Percentiles rank a stretch among this genome's conserved stretches.
phyloP scores from a whole-genome alignment of 2,888 invertebrate genomes.

The Nomada hirtipes region DNA sequence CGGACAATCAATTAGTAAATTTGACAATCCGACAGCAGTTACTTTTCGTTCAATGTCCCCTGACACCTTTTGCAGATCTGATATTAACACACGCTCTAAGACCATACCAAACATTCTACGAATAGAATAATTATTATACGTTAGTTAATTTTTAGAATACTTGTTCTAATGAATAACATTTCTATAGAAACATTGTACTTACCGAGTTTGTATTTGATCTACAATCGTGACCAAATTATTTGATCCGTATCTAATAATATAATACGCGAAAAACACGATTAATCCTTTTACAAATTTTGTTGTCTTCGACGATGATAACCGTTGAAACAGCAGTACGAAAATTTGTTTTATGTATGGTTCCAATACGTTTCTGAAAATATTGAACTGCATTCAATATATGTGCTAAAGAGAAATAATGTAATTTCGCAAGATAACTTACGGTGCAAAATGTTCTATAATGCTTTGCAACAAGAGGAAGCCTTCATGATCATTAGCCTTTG shows the following conservation, averaged over 20 bases:
- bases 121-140: slow-evolving; percentile 37
- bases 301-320: slow-evolving; percentile 96
- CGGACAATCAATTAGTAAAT: slow-evolving; percentile 92
- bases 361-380: slow-evolving; percentile 88
- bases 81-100: slow-evolving; percentile 93
- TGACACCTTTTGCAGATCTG: slow-evolving; percentile 94
- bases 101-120: slow-evolving; percentile 98
- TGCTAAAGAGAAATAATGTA: not conserved
- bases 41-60: slow-evolving; percentile 94
- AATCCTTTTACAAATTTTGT: slow-evolving; percentile 96
- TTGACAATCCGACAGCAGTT: slow-evolving; percentile 95
- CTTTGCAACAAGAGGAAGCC: slow-evolving; percentile 96
- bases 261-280: slow-evolving; percentile 96
- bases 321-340: slow-evolving; percentile 96
- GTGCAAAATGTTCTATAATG: slow-evolving; percentile 93
- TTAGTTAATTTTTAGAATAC: not conserved
- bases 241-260: slow-evolving; percentile 92
- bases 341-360: slow-evolving; percentile 93
- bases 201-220: slow-evolving; percentile 94
- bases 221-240: slow-evolving; percentile 90
- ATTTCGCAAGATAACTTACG: slow-evolving; percentile 85
- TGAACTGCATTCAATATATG: slow-evolving; percentile 25
- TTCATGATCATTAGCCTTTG: slow-evolving; percentile 97
- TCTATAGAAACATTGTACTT: slow-evolving; percentile 79
- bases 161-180: not conserved